Percentiles rank a stretch among this genome's conserved stretches.
phyloP scores from a whole-genome alignment of 1,140 invertebrate species.

The Papilio aristodemus region DNA sequence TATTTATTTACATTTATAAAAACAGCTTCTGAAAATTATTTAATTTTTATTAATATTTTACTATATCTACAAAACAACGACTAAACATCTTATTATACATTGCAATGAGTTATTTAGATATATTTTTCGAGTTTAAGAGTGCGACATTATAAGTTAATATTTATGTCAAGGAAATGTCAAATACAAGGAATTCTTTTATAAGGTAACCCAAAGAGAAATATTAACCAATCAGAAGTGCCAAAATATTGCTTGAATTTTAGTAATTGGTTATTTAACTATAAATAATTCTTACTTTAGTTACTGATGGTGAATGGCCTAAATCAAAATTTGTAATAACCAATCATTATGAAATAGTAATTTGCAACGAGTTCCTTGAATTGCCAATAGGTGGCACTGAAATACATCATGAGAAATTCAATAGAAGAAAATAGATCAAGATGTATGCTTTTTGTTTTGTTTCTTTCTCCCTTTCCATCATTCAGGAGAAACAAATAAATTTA shows the following conservation, averaged over 20 bases:
- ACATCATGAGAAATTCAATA: slow-evolving; percentile 25
- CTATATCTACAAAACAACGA: background rate
- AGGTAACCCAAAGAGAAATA: slow-evolving; percentile 2
- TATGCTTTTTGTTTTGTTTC: slow-evolving; percentile 49
- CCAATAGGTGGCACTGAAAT: slow-evolving; percentile 19
- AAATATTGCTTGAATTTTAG: background rate
- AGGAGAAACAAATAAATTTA: slow-evolving; percentile 42
- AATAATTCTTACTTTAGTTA: background rate
- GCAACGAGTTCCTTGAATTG: slow-evolving; percentile 9
- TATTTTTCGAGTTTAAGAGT: background rate
- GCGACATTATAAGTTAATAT: slow-evolving; percentile 44
- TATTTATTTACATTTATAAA: slow-evolving; percentile 16
- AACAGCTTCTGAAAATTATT: background rate
- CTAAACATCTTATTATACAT: background rate
- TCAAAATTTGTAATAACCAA: slow-evolving; percentile 25
- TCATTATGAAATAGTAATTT: slow-evolving; percentile 13
- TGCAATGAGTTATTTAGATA: background rate
- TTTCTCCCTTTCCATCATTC: slow-evolving; percentile 37
- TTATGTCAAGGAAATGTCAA: slow-evolving; percentile 40
- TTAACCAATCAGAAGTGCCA: slow-evolving; percentile 17
- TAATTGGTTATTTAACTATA: slow-evolving; percentile 18
- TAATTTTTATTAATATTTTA: background rate
- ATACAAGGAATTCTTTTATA: slow-evolving; percentile 28
- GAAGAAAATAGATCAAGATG: slow-evolving; percentile 44
- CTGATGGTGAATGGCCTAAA: background rate